Percentiles rank a stretch among this genome's conserved stretches.
Conservation (phyloP, 2,888 invertebrate species). For the Cephonodes hylas region DNA sequence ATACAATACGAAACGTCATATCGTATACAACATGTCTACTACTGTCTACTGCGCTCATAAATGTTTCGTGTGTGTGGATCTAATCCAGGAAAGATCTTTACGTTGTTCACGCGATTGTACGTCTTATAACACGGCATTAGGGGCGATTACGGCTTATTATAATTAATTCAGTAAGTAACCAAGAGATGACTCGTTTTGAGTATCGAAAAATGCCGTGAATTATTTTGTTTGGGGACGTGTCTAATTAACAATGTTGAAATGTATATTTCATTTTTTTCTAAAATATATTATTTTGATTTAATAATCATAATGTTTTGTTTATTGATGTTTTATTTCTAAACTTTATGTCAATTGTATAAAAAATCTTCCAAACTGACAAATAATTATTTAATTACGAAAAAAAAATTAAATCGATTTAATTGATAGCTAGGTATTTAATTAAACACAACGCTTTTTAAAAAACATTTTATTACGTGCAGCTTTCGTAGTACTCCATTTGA, state of each 20-base stretch:
- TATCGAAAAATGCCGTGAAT: conserved; percentile 80
- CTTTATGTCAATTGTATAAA: too few relatives aligned
- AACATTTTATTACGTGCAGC: neutral
- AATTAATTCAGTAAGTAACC: conserved; percentile 61
- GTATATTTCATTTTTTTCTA: conserved; percentile 46
- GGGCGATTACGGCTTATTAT: conserved; percentile 25
- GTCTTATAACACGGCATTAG: conserved; percentile 27
- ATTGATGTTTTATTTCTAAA: neutral
- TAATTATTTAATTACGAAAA: conserved; percentile 31
- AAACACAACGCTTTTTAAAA: neutral
- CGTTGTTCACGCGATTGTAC: conserved; percentile 15
- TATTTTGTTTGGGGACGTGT: conserved; percentile 77
- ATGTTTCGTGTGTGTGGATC: conserved; percentile 62
- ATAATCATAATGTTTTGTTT: neutral
- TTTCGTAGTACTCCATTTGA: conserved; percentile 9
- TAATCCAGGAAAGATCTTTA: conserved; percentile 19
- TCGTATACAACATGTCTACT: conserved; percentile 73
- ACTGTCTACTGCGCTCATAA: conserved; percentile 69
- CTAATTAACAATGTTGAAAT: conserved; percentile 71
- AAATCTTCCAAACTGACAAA: too few relatives aligned
- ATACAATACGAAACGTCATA: conserved; percentile 76
- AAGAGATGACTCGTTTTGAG: conserved; percentile 60
- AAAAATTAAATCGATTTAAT: neutral
- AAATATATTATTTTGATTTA: neutral
- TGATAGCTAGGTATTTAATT: neutral